Percentiles rank a stretch among this genome's conserved stretches.
These are phyloP conservation scores for Brachyopa scutellaris DNA, from an alignment of 2,888 invertebrate species.

Conservation along the genomic window DNA sequence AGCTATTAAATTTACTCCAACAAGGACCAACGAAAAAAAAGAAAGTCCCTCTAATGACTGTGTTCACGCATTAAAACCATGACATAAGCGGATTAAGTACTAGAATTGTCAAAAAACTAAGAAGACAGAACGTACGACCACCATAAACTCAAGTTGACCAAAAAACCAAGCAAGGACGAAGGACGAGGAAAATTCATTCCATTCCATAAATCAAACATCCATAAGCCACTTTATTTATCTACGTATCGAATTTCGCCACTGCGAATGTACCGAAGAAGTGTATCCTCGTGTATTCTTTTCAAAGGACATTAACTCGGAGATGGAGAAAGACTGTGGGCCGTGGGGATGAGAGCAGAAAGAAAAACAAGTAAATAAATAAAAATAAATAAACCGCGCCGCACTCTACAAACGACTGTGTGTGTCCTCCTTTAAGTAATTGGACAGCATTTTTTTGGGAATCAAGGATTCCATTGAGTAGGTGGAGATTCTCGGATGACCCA, in stretches of 20 bases:
- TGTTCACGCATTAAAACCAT: constrained; percentile 69
- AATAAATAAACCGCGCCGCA: background rate
- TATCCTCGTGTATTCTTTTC: constrained; percentile 26
- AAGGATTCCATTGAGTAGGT: background rate
- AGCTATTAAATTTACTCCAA: constrained; percentile 49
- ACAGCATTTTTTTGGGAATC: constrained; percentile 32
- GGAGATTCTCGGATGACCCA: background rate
- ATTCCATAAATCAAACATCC: constrained; percentile 71
- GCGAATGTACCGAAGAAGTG: constrained; percentile 1
- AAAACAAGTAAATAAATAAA: background rate
- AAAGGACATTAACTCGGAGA: constrained; percentile 25
- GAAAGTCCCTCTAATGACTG: constrained; percentile 50
- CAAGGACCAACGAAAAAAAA: background rate
- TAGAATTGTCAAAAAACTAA: constrained; percentile 31
- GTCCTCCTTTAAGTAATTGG: constrained; percentile 66
- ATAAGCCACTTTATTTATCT: constrained; percentile 68
- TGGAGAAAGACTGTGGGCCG: too few relatives aligned
- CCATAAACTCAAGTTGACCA: constrained; percentile 34
- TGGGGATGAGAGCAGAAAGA: background rate
- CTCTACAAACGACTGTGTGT: constrained; percentile 9
- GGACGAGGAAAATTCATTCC: constrained; percentile 30
- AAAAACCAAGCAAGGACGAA: background rate
- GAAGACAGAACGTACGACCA: constrained; percentile 5
- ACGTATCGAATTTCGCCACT: constrained; percentile 58
- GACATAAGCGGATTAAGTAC: constrained; percentile 70